Evolutionary conservation across 2,888 invertebrate species (phyloP).

Genomic region (Yponomeuta plumbellus): DNA sequence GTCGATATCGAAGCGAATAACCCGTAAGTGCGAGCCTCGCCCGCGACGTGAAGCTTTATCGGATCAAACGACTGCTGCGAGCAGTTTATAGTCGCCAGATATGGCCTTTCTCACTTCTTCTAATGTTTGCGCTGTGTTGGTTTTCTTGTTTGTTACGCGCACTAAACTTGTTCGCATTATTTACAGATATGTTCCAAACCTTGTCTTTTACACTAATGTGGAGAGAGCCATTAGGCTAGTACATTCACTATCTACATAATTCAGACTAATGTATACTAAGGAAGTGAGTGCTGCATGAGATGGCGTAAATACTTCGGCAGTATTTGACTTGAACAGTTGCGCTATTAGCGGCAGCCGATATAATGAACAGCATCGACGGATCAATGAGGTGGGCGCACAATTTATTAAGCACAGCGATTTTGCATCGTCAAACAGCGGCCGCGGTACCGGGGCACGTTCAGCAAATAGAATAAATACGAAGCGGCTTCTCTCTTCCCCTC

Average conservation of each 20-base stretch:
- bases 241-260: not conserved
- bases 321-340: slow-evolving; percentile 5
- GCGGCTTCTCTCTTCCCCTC: slow-evolving; percentile 36
- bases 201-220: slow-evolving; percentile 6
- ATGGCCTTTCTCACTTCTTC: slow-evolving; percentile 48
- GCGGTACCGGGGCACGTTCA: slow-evolving; percentile 66
- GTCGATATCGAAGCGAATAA: slow-evolving; percentile 35
- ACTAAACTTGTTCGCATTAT: slow-evolving; percentile 8
- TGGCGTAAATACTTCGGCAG: not conserved
- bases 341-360: not conserved
- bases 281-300: not conserved
- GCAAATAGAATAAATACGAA: slow-evolving; percentile 71
- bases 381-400: slow-evolving; percentile 61
- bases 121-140: slow-evolving; percentile 43
- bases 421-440: slow-evolving; percentile 70
- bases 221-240: not conserved
- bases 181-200: slow-evolving; percentile 16
- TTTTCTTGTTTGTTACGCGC: slow-evolving; percentile 26
- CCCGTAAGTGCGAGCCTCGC: slow-evolving; percentile 38
- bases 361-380: slow-evolving; percentile 63
- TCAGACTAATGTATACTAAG: not conserved
- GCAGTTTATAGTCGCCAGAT: slow-evolving; percentile 47
- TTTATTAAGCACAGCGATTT: slow-evolving; percentile 70
- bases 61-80: slow-evolving; percentile 50
- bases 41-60: slow-evolving; percentile 49